Evolutionary conservation across 2,797 vertebrate genomes (phyloP).

Genomic region (Cichlasoma orientale): DNA sequence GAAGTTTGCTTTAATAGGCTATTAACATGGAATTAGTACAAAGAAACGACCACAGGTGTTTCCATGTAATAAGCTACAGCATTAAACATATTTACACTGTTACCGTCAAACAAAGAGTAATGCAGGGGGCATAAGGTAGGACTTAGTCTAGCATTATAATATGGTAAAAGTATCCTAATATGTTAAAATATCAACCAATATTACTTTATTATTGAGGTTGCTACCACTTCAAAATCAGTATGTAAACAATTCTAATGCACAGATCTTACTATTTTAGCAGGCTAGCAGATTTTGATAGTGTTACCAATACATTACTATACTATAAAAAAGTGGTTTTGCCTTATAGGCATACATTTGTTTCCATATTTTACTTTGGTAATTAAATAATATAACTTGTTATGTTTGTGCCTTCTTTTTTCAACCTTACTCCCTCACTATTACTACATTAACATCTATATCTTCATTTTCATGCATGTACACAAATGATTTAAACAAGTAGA

Average conservation of each 20-base stretch:
- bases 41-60: neutral
- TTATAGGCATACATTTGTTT: no score
- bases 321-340: no score
- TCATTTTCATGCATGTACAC: neutral
- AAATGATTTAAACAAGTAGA: neutral
- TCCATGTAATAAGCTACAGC: neutral
- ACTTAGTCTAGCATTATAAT: no score
- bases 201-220: neutral
- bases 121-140: neutral
- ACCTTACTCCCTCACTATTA: neutral
- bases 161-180: neutral
- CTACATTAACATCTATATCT: neutral
- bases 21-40: neutral
- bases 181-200: neutral
- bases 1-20: neutral
- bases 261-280: no score
- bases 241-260: no score
- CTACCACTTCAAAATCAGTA: neutral
- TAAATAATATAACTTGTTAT: no score
- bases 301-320: no score
- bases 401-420: no score
- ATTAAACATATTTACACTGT: neutral
- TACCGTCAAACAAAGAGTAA: neutral
- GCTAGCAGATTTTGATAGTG: no score
- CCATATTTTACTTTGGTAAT: no score